Conservation (phyloP, 2,888 invertebrate genomes). For the Ceratothoa steindachneri region DNA sequence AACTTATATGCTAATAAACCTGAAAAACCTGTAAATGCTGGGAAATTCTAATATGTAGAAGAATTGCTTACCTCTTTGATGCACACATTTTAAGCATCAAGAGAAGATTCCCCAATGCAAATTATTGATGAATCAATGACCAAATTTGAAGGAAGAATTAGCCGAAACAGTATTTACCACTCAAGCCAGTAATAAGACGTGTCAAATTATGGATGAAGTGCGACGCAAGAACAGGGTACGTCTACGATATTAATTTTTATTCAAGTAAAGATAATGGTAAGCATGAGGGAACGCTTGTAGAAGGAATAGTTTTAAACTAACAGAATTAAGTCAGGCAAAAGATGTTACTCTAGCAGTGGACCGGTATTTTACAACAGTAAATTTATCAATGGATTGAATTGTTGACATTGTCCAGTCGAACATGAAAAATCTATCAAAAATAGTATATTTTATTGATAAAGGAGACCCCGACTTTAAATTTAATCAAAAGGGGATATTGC, state of each 20-base stretch:
- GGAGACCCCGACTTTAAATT: constrained; percentile 46
- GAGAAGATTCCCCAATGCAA: background rate
- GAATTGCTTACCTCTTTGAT: background rate
- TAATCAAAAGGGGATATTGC: constrained; percentile 47
- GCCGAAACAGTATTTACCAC: background rate
- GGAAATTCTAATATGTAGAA: constrained; percentile 2
- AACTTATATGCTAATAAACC: background rate
- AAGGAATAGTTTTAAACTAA: constrained; percentile 3
- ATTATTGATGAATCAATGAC: constrained; percentile 14
- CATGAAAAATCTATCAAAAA: constrained; percentile 43
- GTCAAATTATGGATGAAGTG: background rate
- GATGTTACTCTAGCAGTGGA: constrained; percentile 31
- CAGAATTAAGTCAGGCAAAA: constrained; percentile 40
- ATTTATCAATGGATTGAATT: constrained; percentile 42
- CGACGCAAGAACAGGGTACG: background rate
- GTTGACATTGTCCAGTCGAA: constrained; percentile 49
- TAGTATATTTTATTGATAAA: constrained; percentile 44
- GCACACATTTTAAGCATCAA: background rate
- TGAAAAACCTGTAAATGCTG: background rate
- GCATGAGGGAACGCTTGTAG: background rate
- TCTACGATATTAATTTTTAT: constrained; percentile 9
- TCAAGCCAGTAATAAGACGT: constrained; percentile 8
- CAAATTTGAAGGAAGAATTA: background rate
- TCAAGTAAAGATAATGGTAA: background rate
- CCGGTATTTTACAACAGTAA: constrained; percentile 44